Conservation (phyloP, 2,888 invertebrate species). For the Pardosa pseudoannulata region DNA sequence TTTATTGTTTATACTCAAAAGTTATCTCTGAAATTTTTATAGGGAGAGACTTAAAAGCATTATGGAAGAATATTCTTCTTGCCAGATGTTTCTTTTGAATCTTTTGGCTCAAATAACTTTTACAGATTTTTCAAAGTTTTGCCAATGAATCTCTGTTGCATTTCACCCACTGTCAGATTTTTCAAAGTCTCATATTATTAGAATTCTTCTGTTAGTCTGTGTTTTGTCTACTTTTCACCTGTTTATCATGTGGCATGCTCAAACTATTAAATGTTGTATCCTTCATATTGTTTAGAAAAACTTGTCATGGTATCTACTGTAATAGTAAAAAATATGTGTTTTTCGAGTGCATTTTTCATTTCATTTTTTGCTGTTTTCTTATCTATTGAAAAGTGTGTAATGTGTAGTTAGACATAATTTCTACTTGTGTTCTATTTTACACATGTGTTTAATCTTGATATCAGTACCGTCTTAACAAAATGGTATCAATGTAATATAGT, state of each 20-base stretch:
- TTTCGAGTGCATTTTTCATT: constrained; percentile 65
- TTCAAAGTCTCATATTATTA: constrained; percentile 54
- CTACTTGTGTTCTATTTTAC: constrained; percentile 69
- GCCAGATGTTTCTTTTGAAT: no score
- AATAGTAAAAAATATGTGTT: constrained; percentile 65
- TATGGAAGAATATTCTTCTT: no score
- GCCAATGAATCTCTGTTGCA: constrained; percentile 55
- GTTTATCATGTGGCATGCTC: constrained; percentile 71
- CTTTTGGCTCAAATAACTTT: constrained; percentile 24
- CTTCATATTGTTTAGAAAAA: constrained; percentile 71
- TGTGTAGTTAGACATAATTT: constrained; percentile 64
- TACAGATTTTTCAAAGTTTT: constrained; percentile 47
- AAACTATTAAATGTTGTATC: constrained; percentile 70
- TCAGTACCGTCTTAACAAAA: constrained; percentile 54
- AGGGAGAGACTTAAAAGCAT: no score
- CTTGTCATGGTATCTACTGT: constrained; percentile 58
- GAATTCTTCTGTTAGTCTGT: constrained; percentile 61
- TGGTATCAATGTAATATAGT: constrained; percentile 62
- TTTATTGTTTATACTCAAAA: no score
- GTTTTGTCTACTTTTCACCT: constrained; percentile 63
- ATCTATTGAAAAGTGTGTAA: constrained; percentile 63
- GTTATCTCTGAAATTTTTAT: no score
- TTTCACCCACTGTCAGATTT: constrained; percentile 39
- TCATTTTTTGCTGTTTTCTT: constrained; percentile 59
- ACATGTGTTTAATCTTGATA: constrained; percentile 64